phyloP scores from a whole-genome alignment of 1,140 invertebrate genomes.

The Sinonovacula constricta region DNA sequence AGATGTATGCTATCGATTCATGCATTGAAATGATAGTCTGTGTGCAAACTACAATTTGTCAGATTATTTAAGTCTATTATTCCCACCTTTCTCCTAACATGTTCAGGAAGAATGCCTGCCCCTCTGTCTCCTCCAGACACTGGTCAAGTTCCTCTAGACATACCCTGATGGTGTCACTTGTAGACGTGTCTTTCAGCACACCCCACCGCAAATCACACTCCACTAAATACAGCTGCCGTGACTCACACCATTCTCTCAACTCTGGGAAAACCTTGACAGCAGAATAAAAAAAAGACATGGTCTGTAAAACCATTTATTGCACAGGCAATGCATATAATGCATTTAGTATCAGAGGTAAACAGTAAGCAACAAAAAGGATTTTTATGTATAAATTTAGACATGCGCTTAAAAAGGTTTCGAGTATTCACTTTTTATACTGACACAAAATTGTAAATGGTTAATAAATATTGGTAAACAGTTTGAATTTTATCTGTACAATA shows the following conservation, averaged over 20 bases:
- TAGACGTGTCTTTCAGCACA: conserved; percentile 73
- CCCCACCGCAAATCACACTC: conserved; percentile 79
- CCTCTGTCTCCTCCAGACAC: conserved; percentile 69
- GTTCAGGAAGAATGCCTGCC: conserved; percentile 75
- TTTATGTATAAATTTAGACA: neutral
- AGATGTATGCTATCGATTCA: neutral
- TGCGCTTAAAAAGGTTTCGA: neutral
- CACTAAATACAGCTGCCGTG: conserved; percentile 67
- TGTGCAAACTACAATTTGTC: neutral
- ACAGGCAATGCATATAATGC: neutral
- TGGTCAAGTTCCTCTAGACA: conserved; percentile 77
- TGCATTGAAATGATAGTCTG: neutral
- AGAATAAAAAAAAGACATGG: neutral
- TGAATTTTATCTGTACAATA: too few species aligned
- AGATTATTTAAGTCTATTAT: too few species aligned
- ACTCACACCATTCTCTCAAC: conserved; percentile 76
- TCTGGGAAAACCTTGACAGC: conserved; percentile 75
- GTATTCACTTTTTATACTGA: neutral
- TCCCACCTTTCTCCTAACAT: conserved; percentile 75
- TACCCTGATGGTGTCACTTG: conserved; percentile 68
- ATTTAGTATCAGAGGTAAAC: neutral
- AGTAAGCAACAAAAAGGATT: neutral
- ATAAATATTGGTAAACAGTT: too few species aligned
- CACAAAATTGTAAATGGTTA: neutral
- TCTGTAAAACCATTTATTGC: neutral